Base-by-base conservation (phyloP, 2,113 vertebrate species). In the Passer domesticus region DNA sequence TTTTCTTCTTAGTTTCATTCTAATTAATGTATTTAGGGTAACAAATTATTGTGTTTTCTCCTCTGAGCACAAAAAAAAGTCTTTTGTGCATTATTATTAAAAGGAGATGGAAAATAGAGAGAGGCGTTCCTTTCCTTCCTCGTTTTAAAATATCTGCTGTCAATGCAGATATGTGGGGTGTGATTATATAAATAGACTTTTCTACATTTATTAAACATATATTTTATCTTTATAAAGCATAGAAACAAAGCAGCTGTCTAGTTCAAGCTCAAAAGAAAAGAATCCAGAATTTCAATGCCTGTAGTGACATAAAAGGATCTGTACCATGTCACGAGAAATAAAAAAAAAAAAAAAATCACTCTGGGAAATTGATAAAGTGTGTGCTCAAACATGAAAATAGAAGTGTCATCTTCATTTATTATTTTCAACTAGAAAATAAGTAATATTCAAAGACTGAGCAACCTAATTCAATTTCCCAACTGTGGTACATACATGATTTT, bases 341-440 rank as follows among this genome's bases (percentile, higher is more conserved):
- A 46, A 89, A 41, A 41, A 41, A 41, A 41, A 41, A 5, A 69
- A 96, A 90, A 89, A 52, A 15, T 13, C 37, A 55, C 50, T 78
- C 19, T 87, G 72, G 70, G 55, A 93, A 96, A 76, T 10, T 58
- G 83, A 78, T 73, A 49, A 96, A 88, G 21, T 73, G 31, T 84
- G 79, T 91, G 86, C 58, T 95, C 50, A 91, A 86, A 92, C 92
- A 89, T 63, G 82, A 83, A 97, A 81, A 82, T 7, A 87, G 46
- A 92, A 90, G 17, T 91, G 62, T 33, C 58, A 76, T 82, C 22
- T 58, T 64, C 76, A 80, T 94, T 84, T 67, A 63, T 28, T 96
- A 82, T 52, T 91, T 85, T 88, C n/a, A 93, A 43, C 72, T 52
- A 66, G 93, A 94, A 81, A 73, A 35, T 21, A 94, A 88, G 19